phyloP scores from a whole-genome alignment of 2,888 invertebrate species.

The Blastobasis lacticolella region DNA sequence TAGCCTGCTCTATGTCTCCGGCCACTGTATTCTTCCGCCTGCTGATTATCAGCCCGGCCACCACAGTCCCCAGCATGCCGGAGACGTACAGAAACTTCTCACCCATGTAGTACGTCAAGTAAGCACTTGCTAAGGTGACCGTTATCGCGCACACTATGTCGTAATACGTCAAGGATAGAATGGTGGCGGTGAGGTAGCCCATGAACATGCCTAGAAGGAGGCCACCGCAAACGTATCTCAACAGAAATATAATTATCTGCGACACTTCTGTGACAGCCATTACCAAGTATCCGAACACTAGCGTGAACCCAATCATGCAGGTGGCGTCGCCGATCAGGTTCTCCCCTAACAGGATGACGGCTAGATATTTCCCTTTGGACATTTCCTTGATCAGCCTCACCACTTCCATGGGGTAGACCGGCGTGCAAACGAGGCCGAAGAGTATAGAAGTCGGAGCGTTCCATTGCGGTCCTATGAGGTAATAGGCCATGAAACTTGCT shows the following conservation, averaged over 20 bases:
- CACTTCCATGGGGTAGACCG: constrained; percentile 59
- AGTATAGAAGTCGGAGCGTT: constrained; percentile 43
- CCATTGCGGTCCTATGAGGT: constrained; percentile 53
- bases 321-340: constrained; percentile 58
- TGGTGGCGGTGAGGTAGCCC: constrained; percentile 43
- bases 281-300: constrained; percentile 47
- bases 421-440: constrained; percentile 55
- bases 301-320: constrained; percentile 56
- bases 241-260: constrained; percentile 43
- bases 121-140: constrained; percentile 49
- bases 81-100: constrained; percentile 62
- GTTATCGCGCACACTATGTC: constrained; percentile 52
- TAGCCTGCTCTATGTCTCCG: constrained; percentile 51
- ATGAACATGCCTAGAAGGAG: constrained; percentile 47
- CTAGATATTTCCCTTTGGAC: constrained; percentile 54
- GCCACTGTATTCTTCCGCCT: constrained; percentile 50
- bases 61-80: constrained; percentile 48
- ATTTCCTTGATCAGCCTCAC: constrained; percentile 48
- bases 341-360: constrained; percentile 53
- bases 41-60: constrained; percentile 52
- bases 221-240: constrained; percentile 54
- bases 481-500: constrained; percentile 49
- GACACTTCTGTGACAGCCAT: constrained; percentile 39
- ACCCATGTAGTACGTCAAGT: constrained; percentile 55
- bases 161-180: constrained; percentile 51